Base-by-base conservation (phyloP, 2,888 invertebrate genomes). In the Thymelicus lineola region DNA sequence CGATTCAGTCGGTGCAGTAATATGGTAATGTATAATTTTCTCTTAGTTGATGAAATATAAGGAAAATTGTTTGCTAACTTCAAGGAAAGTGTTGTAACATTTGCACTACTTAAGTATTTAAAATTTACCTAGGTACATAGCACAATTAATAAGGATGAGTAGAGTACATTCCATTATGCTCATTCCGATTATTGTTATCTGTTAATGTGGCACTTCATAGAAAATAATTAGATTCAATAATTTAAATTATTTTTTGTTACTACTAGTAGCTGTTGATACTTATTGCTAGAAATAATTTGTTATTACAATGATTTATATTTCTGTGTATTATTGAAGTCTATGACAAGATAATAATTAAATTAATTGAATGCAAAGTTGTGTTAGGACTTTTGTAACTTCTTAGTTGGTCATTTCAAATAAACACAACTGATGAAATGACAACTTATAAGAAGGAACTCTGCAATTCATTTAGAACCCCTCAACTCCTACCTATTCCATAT, bases 1-100 rank as follows among this genome's bases (percentile, higher is more conserved):
- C 76, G 74, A 78, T 76, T 80, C 70, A 64, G 75, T 75, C 72
- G 71, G 73, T 73, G 73, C 71, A 74, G 62, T 72, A 73, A 71
- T 75, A 74, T 68, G 67, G 46, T 70, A 60, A 50, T 42, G 53
- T 65, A 65, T 50, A 53, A 6, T 64, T 59, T 70, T 17, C 7
- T 28, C 35, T 4, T 61, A 20, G 58, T 59, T 53, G 28, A 42
- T 64, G 80, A 7, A 75, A 80, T 74, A 76, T 71, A 76, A 76
- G n/a, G 1, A 28, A 58, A 46, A n/a, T 48, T 9, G 28, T 35
- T 50, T 53, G n/a, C 10, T 20, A 55, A 46, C 14, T 57, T 35
- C 6, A 55, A 17, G 50, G 53, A 35, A 55, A 53, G 10, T 38
- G 10, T 67, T 67, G 36, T 20, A 15, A 46, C 2, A 12, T 2